phyloP scores from a whole-genome alignment of 1,140 invertebrate species.

The Zaprionus davidi region DNA sequence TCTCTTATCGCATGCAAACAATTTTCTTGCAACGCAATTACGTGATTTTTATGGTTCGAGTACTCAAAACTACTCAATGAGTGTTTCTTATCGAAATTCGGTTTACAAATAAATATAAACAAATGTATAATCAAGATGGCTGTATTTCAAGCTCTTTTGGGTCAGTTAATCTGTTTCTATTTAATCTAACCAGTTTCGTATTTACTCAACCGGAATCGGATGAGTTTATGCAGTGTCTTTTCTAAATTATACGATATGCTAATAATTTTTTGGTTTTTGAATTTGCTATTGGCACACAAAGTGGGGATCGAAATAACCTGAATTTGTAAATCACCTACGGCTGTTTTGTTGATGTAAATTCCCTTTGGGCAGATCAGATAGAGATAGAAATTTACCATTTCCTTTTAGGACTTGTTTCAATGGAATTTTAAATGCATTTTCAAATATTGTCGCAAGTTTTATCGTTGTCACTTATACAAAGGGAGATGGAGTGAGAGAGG shows the following conservation, averaged over 20 bases:
- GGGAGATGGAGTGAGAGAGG: background rate
- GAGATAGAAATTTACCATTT: background rate
- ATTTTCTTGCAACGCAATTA: background rate
- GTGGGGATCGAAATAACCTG: background rate
- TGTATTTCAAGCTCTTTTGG: background rate
- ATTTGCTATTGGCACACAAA: background rate
- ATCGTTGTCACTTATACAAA: background rate
- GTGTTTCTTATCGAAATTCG: background rate
- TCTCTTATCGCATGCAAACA: background rate
- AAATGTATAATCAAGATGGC: background rate
- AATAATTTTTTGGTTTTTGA: background rate
- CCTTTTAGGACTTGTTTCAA: background rate
- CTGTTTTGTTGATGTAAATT: background rate
- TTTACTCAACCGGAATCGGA: background rate
- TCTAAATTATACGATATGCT: background rate
- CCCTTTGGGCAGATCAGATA: background rate
- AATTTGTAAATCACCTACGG: background rate
- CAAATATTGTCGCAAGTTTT: background rate
- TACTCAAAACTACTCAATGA: background rate
- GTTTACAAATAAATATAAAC: background rate
- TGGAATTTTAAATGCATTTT: background rate
- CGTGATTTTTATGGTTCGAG: background rate
- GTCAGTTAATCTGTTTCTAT: background rate
- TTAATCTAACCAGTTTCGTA: background rate
- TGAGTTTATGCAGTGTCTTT: background rate